Conservation (phyloP, 2,888 invertebrate genomes). For the Cephus pygmeus region DNA sequence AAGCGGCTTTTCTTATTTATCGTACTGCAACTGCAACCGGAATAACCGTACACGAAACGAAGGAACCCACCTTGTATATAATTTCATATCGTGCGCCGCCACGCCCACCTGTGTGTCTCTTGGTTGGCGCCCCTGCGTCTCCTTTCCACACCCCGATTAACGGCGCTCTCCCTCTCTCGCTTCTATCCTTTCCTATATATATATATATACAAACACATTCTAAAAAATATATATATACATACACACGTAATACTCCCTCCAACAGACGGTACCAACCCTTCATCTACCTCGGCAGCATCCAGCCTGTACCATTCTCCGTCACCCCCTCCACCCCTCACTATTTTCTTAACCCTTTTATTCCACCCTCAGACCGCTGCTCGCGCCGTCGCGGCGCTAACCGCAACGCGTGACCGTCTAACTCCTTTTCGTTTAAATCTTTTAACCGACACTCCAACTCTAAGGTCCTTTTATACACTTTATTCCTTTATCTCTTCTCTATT, state of each 20-base stretch:
- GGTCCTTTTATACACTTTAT: background rate
- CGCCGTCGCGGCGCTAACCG: slow-evolving; percentile 42
- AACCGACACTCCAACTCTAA: slow-evolving; percentile 16
- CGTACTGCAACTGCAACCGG: slow-evolving; percentile 29
- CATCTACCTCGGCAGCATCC: background rate
- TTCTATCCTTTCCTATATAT: background rate
- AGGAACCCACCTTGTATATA: slow-evolving; percentile 34
- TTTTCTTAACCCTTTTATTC: background rate
- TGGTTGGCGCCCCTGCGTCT: slow-evolving; percentile 46
- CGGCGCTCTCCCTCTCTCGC: background rate
- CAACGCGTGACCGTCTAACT: slow-evolving; percentile 65
- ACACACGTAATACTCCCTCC: background rate
- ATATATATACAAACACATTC: background rate
- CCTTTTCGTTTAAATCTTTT: slow-evolving; percentile 53
- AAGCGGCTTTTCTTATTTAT: slow-evolving; percentile 52
- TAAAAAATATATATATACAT: background rate
- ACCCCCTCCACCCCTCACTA: slow-evolving; percentile 27
- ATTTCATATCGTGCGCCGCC: slow-evolving; percentile 45
- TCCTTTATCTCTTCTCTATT: background rate
- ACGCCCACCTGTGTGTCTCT: slow-evolving; percentile 59
- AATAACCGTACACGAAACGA: slow-evolving; percentile 32
- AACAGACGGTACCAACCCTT: background rate
- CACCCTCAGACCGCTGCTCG: background rate
- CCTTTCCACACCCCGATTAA: slow-evolving; percentile 24
- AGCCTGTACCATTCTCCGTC: background rate